phyloP scores from a whole-genome alignment of 2,797 vertebrate genomes.

The Simalia tracyae region DNA sequence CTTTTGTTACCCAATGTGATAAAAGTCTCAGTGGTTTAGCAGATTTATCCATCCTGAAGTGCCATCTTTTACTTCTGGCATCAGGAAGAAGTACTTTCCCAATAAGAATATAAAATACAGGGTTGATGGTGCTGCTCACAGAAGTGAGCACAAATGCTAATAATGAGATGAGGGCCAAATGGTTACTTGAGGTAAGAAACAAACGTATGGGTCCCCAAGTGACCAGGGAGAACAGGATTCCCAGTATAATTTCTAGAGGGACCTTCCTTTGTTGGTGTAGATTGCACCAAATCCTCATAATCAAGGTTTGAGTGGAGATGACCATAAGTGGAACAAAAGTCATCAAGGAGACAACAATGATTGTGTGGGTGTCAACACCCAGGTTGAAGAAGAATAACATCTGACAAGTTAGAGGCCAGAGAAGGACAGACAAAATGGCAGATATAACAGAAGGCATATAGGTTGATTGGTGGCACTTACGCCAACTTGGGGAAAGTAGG shows the following conservation, averaged over 20 bases:
- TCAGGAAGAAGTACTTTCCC: background rate
- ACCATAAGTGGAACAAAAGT: background rate
- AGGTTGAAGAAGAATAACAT: background rate
- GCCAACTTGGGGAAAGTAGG: background rate
- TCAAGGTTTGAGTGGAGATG: background rate
- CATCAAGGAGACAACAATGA: background rate
- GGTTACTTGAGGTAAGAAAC: background rate
- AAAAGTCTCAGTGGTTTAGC: background rate
- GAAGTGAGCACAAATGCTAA: background rate
- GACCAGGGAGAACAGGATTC: background rate
- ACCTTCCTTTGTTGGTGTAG: background rate
- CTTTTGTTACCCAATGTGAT: background rate
- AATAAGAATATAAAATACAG: background rate
- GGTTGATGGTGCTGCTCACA: background rate
- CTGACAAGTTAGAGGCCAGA: background rate
- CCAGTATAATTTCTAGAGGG: background rate
- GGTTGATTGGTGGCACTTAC: background rate
- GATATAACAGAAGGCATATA: background rate
- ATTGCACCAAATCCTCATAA: background rate
- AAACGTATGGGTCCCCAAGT: background rate
- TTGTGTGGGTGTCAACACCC: background rate
- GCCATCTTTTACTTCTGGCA: background rate
- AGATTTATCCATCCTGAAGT: background rate
- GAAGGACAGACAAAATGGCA: background rate
- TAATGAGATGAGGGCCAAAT: background rate